Conservation (phyloP, 35 echinoderm and acorn worm genomes). For the Hemicentrotus pulcherrimus region DNA sequence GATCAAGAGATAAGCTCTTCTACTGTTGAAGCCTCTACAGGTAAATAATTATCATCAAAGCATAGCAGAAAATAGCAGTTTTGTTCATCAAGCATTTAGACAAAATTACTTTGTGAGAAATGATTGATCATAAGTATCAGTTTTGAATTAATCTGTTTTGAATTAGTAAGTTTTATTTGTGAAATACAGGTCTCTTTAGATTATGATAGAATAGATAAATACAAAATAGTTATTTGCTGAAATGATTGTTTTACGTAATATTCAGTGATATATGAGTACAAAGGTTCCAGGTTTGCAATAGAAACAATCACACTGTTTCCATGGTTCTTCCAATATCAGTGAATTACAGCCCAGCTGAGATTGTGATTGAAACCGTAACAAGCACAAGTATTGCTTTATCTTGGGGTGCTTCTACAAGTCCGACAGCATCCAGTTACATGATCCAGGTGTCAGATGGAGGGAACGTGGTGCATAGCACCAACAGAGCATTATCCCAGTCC, state of each 20-base stretch:
- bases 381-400: constrained; percentile 14
- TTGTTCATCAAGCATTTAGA: no score
- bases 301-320: neutral
- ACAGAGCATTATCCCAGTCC: neutral
- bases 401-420: constrained; percentile 23
- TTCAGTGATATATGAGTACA: no score
- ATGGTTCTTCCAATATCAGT: constrained; percentile 5
- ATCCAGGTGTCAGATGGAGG: neutral
- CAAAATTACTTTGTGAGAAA: no score
- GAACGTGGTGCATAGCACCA: neutral
- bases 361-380: neutral
- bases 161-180: no score
- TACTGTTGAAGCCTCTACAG: constrained; percentile 43
- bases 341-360: constrained; percentile 47
- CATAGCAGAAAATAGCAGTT: no score
- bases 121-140: no score
- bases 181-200: no score
- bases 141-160: no score
- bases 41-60: constrained; percentile 5
- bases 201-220: no score
- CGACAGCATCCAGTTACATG: neutral
- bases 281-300: no score
- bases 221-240: no score
- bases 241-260: no score
- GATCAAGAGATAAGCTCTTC: constrained; percentile 55